Base-by-base conservation (phyloP, 2,888 invertebrate genomes). In the Micoletzkya japonica region DNA sequence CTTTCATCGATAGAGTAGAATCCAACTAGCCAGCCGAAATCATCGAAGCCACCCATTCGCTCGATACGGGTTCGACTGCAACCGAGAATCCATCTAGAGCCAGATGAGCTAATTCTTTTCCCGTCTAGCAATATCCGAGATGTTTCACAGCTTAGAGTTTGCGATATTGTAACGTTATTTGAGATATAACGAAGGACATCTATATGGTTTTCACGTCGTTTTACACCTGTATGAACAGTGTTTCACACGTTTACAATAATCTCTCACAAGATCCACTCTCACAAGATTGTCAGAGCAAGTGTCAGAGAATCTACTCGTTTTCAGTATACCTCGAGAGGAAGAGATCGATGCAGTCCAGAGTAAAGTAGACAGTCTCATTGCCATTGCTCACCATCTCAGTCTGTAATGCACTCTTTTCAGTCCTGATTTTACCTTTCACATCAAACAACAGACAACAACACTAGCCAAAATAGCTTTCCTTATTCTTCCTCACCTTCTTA, bases 11-110 rank as follows among this genome's bases (percentile, higher is more conserved):
- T 52, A 54, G 64, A 52, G 28, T 66, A 66, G 37, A 66, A 66
- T 6, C 64, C 64, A 36, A 66, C 64, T 52, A 66, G 64, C 3
- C n/a, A 6, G 39, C 64, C 64, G 54, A 66, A 66, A 54, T 66
- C 39, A 32, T 6, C 52, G 54, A 66, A 66, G 2, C 37, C 64
- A 4, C 64, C 64, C 24, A 66, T 54, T 20, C 37, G 36, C 54
- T 54, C 54, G 20, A 66, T n/a, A 3, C 64, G 52, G 7, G 26
- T 66, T 20, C 64, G 37, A 54, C 64, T 66, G 54, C 3, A 66
- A 54, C 26, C 6, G 14, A 36, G 26, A 26, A 66, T 32, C 30
- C 28, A 14, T 54, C 34, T 24, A 28, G 20, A 32, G n/a, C 52
- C 52, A 26, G 36, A 37, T 54, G 64, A 26, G n/a, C n/a, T n/a